phyloP scores from a whole-genome alignment of 2,797 vertebrate species.

The Acrossocheilus wenchowensis region DNA sequence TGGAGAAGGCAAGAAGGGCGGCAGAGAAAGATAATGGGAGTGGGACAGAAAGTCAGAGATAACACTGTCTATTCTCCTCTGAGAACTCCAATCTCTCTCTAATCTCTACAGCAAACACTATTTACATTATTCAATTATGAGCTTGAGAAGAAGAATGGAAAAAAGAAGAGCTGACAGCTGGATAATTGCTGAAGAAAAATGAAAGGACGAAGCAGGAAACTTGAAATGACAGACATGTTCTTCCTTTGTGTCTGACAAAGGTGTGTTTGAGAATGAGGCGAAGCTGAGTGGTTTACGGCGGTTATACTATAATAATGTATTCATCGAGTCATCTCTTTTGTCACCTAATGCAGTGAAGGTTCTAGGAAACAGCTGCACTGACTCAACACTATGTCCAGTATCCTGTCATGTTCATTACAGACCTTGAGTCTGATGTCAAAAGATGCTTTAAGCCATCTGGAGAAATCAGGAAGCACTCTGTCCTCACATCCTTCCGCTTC shows the following conservation, averaged over 20 bases:
- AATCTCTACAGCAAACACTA: slow-evolving; percentile 40
- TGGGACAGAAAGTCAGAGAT: slow-evolving; percentile 17
- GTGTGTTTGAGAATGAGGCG: slow-evolving; percentile 19
- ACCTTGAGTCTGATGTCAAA: slow-evolving; percentile 21
- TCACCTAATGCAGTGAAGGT: slow-evolving; percentile 60
- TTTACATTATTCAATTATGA: slow-evolving; percentile 44
- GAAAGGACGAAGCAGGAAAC: slow-evolving; percentile 18
- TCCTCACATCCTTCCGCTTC: slow-evolving; percentile 47
- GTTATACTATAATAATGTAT: slow-evolving; percentile 60
- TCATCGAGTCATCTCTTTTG: slow-evolving; percentile 65
- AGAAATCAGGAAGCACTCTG: slow-evolving; percentile 49
- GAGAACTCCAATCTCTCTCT: slow-evolving; percentile 10
- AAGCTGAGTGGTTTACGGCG: slow-evolving; percentile 47
- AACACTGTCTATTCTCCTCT: slow-evolving; percentile 25
- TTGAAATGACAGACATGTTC: slow-evolving; percentile 27
- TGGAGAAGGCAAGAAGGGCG: slow-evolving; percentile 18
- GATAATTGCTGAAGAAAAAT: slow-evolving; percentile 17
- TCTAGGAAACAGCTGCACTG: slow-evolving; percentile 78
- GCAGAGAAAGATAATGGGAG: slow-evolving; percentile 11
- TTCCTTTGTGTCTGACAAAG: slow-evolving; percentile 24
- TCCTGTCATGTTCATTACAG: slow-evolving; percentile 20
- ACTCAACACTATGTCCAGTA: slow-evolving; percentile 64
- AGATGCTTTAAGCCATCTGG: slow-evolving; percentile 38
- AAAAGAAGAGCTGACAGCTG: slow-evolving; percentile 15
- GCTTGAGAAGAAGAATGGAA: slow-evolving; percentile 2